Conservation (phyloP, 2,797 vertebrate species). For the Chaetophractus vellerosus region DNA sequence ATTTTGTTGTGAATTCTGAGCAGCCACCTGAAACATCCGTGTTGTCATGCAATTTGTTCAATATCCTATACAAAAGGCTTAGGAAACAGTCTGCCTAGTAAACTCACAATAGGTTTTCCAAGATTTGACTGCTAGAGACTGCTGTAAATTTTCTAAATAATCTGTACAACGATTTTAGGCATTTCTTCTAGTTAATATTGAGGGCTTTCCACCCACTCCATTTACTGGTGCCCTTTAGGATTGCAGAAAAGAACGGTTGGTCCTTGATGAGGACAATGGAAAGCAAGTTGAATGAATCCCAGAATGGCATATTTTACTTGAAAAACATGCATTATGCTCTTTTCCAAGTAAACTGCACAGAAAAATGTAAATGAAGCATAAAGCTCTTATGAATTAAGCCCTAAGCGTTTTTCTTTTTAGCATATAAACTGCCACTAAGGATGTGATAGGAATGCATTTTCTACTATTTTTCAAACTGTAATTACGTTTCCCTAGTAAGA, state of each 20-base stretch:
- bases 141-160: constrained; percentile 80
- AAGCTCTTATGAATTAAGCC: constrained; percentile 87
- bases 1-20: constrained; percentile 52
- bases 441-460: constrained; percentile 87
- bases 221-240: constrained; percentile 76
- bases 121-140: constrained; percentile 67
- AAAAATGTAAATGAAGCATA: constrained; percentile 88
- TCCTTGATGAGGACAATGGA: constrained; percentile 72
- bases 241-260: constrained; percentile 68
- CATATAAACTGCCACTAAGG: constrained; percentile 87
- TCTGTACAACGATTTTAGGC: constrained; percentile 60
- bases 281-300: constrained; percentile 81
- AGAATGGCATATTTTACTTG: constrained; percentile 84
- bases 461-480: constrained; percentile 86
- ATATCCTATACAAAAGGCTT: constrained; percentile 63
- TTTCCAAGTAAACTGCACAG: constrained; percentile 85
- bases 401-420: constrained; percentile 87
- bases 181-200: constrained; percentile 81
- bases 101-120: constrained; percentile 58
- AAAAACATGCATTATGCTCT: constrained; percentile 84
- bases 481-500: constrained; percentile 86
- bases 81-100: constrained; percentile 71
- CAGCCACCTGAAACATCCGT: constrained; percentile 25
- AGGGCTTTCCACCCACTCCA: constrained; percentile 77
- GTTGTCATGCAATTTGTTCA: constrained; percentile 78